phyloP scores from a whole-genome alignment of 2,113 vertebrate species.

The Lampris megalopsis region DNA sequence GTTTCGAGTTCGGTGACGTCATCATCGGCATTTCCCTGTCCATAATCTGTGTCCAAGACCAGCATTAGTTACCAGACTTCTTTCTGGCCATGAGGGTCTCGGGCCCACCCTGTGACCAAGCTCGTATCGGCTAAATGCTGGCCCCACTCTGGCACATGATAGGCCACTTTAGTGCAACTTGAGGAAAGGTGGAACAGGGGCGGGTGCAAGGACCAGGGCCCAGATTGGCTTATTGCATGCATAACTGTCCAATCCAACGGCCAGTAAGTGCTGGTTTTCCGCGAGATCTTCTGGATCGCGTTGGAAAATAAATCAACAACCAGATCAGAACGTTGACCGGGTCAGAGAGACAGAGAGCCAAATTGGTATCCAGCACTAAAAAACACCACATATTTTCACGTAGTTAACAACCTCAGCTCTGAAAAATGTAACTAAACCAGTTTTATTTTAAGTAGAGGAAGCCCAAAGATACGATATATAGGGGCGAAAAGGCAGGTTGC shows the following conservation, averaged over 20 bases:
- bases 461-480: conserved; percentile 34
- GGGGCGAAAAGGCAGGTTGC: conserved; percentile 6
- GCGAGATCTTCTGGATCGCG: conserved; percentile 35
- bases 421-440: conserved; percentile 43
- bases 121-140: neutral
- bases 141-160: conserved; percentile 12
- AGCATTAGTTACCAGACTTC: conserved; percentile 28
- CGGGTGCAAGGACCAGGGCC: neutral
- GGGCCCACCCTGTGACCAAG: neutral
- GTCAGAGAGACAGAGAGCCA: conserved; percentile 17
- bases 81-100: neutral
- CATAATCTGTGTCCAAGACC: neutral
- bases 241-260: conserved; percentile 13
- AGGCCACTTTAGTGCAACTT: conserved; percentile 64
- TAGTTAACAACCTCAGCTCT: conserved; percentile 31
- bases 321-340: conserved; percentile 14
- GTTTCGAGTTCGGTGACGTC: neutral
- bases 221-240: conserved; percentile 20
- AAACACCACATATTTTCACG: conserved; percentile 28
- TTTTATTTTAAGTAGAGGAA: conserved; percentile 43
- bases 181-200: conserved; percentile 34
- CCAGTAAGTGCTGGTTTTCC: conserved; percentile 4
- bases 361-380: conserved; percentile 63
- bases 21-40: neutral
- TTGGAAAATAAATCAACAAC: conserved; percentile 20